Percentiles rank a stretch among this genome's conserved stretches.
phyloP scores from a whole-genome alignment of 2,113 vertebrate species.

The Channa argus region DNA sequence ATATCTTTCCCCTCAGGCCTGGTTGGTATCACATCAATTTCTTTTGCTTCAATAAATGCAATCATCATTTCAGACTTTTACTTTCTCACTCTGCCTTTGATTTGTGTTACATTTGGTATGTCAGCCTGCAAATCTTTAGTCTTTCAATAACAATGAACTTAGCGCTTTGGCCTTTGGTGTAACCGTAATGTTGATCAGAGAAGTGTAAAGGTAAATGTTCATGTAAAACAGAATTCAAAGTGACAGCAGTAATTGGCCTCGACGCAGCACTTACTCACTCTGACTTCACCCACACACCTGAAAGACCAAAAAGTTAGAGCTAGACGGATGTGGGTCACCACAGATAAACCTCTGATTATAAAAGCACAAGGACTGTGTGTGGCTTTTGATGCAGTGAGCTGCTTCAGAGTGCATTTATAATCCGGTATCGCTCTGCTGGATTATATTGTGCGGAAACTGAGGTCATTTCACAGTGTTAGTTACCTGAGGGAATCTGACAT shows the following conservation, averaged over 20 bases:
- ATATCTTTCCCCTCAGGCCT: no score
- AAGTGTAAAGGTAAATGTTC: no score
- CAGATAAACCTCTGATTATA: constrained; percentile 1
- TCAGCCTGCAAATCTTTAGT: no score
- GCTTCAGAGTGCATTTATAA: constrained; percentile 34
- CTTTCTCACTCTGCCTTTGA: no score
- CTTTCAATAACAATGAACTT: no score
- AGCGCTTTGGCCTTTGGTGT: no score
- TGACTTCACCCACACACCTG: not conserved
- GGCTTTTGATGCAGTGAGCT: constrained; percentile 14
- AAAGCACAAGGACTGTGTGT: not conserved
- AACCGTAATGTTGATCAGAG: no score
- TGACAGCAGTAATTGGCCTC: not conserved
- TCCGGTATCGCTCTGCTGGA: constrained; percentile 32
- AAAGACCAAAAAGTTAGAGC: not conserved
- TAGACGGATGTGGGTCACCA: constrained; percentile 4
- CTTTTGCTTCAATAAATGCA: no score
- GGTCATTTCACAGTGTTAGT: constrained; percentile 56
- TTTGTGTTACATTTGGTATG: no score
- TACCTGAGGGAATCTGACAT: constrained; percentile 66
- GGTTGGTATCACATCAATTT: no score
- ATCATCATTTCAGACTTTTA: no score
- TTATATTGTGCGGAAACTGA: constrained; percentile 47
- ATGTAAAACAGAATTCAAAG: not conserved
- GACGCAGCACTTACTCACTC: not conserved